phyloP scores from a whole-genome alignment of 2,113 vertebrate species.

The Zingel zingel region DNA sequence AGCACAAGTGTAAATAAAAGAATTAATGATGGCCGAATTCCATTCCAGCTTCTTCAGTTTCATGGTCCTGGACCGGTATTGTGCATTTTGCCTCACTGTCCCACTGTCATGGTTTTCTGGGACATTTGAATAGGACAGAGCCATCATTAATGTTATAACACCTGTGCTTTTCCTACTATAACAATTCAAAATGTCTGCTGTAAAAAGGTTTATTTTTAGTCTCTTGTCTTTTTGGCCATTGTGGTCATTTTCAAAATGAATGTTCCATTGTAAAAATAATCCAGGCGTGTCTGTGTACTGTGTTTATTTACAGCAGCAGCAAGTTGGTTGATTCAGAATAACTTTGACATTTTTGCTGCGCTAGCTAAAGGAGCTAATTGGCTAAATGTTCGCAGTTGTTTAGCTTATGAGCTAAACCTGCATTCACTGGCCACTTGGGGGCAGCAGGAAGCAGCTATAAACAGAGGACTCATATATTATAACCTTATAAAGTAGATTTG shows the following conservation, averaged over 20 bases:
- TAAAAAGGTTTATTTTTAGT: too few relatives aligned
- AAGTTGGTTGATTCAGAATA: neutral
- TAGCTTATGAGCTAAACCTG: neutral
- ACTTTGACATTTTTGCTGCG: neutral
- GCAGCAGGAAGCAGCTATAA: neutral
- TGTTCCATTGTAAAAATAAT: too few relatives aligned
- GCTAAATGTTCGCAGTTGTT: neutral
- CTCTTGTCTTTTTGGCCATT: too few relatives aligned
- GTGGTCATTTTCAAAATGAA: too few relatives aligned
- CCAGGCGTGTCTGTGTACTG: too few relatives aligned
- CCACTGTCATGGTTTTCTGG: neutral
- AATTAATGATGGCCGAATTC: neutral
- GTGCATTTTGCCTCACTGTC: neutral
- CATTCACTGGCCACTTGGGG: neutral
- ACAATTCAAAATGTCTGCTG: too few relatives aligned
- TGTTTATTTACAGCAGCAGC: neutral
- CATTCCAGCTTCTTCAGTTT: neutral
- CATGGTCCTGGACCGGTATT: neutral
- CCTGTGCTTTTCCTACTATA: too few relatives aligned
- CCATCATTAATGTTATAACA: too few relatives aligned
- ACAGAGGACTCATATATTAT: neutral
- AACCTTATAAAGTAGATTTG: neutral
- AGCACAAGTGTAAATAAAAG: neutral
- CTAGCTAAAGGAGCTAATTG: neutral
- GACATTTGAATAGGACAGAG: neutral